A percentile compares a stretch with the other conserved stretches of the same genome.
Evolutionary conservation across 2,888 invertebrate species (phyloP).

Genomic region (Apeira syringaria): DNA sequence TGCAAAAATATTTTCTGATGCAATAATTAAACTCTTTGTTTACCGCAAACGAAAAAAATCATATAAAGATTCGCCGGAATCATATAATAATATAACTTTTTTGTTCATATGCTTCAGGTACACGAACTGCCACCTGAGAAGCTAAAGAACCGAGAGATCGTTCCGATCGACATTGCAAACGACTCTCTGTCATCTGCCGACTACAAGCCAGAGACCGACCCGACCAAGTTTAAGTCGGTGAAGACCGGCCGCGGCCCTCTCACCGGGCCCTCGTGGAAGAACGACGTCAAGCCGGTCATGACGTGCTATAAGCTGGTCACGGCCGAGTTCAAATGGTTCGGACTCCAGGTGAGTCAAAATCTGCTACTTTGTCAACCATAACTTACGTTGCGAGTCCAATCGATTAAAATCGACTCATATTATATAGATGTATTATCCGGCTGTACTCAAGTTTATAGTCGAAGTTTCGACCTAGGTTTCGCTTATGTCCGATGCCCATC

Average conservation of each 20-base stretch:
- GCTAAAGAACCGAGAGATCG: constrained; percentile 93
- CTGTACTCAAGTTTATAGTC: too few species aligned
- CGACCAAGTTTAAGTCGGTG: constrained; percentile 91
- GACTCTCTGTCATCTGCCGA: constrained; percentile 91
- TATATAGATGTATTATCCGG: too few species aligned
- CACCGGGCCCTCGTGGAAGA: constrained; percentile 90
- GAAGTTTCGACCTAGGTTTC: too few species aligned
- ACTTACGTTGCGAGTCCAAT: too few species aligned
- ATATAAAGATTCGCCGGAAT: too few species aligned
- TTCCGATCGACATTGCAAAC: constrained; percentile 98
- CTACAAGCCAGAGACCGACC: constrained; percentile 89
- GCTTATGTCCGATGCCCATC: too few species aligned
- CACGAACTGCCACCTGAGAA: constrained; percentile 96
- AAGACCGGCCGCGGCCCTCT: constrained; percentile 98
- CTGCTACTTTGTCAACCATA: too few species aligned
- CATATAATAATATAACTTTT: too few species aligned
- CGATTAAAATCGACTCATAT: too few species aligned
- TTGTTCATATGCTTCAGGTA: constrained; percentile 85
- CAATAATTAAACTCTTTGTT: too few species aligned
- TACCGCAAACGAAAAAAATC: too few species aligned
- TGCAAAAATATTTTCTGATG: too few species aligned
- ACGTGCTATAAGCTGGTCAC: constrained; percentile 99
- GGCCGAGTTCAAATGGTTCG: constrained; percentile 99
- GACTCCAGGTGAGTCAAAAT: constrained; percentile 87
- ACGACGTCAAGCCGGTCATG: constrained; percentile 93